Percentiles rank a stretch among this genome's conserved stretches.
Evolutionary conservation across 2,113 vertebrate species (phyloP).

Genomic region (Albula goreensis): DNA sequence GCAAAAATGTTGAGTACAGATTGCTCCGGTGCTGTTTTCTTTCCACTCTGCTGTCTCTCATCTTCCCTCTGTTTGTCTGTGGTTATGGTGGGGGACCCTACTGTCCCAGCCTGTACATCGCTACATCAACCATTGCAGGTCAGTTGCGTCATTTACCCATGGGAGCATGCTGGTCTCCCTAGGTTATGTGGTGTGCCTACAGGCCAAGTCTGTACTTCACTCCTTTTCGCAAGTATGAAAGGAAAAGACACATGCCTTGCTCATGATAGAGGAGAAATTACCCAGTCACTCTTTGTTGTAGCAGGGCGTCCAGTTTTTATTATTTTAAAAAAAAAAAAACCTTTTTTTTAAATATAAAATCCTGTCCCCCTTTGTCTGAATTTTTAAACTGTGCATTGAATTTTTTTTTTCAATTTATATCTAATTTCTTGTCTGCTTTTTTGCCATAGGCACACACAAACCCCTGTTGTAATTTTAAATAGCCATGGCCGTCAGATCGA

Average conservation of each 20-base stretch:
- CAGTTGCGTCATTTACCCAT: constrained; percentile 17
- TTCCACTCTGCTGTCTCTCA: neutral
- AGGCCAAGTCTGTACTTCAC: neutral
- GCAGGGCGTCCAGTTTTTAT: neutral
- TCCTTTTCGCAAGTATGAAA: neutral
- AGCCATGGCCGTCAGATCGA: neutral
- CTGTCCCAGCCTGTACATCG: neutral
- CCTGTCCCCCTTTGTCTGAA: neutral
- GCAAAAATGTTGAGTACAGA: neutral
- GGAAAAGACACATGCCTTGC: neutral
- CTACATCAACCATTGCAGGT: constrained; percentile 7
- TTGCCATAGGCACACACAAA: neutral
- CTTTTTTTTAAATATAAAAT: neutral
- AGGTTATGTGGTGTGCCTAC: constrained; percentile 5
- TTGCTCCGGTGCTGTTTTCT: neutral
- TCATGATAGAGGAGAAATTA: neutral
- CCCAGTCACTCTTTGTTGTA: neutral
- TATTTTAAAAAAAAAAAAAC: too few species aligned
- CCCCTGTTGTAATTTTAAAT: neutral
- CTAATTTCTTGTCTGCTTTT: neutral
- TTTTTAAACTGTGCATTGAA: neutral
- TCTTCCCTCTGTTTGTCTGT: neutral
- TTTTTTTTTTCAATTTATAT: neutral
- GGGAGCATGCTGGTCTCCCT: neutral
- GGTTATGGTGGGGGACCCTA: neutral